Evolutionary conservation across 2,888 invertebrate species (phyloP), one percentile per base, ranked within the genome.

Genomic region (Oscheius sp.): DNA sequence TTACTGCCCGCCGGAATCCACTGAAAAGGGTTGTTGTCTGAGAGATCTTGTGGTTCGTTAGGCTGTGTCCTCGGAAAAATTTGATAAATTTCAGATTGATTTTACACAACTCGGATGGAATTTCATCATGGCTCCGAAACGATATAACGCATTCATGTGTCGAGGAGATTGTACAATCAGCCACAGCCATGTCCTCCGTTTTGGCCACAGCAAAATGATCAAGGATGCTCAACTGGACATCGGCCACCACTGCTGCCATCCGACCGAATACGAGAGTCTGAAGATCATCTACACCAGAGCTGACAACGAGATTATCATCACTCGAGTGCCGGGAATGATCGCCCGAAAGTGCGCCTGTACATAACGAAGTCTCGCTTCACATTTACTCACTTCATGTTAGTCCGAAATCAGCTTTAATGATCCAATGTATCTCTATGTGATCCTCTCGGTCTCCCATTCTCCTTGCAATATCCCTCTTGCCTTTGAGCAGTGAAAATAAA

Each of bases 21-120:
- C 81, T 78, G 64, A 79, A 75, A 65, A 78, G 80, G 81, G 87
- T 52, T 97, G 97, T 89, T 97, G 97, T 87, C 92, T 96, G 3
- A 95, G 95, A 88, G 95, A 95, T 0, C 55, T 85, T 42, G 58
- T 77, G 15, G 69, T 71, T 6, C 53, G 63, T 34, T 25, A 52
- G 4, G 20, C n/a, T 27, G 25, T n/a, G 17, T n/a, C 31, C 37
- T 10, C 8, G 20, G 37, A 57, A 50, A 10, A n/a, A n/a, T 12
- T 27, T 5, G 17, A 4, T 27, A 17, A 3, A 8, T 90, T 96
- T 48, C 92, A 92, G 15, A 94, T 97, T 17, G 94, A 96, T 89
- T 97, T 97, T 87, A 93, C 93, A 81, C 92, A 92, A 86, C 95
- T 96, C 87, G 95, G 95, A 29, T 96, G 96, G 95, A 94, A 96